Conservation (phyloP, 2,113 vertebrate species). For the Microtus pennsylvanicus region DNA sequence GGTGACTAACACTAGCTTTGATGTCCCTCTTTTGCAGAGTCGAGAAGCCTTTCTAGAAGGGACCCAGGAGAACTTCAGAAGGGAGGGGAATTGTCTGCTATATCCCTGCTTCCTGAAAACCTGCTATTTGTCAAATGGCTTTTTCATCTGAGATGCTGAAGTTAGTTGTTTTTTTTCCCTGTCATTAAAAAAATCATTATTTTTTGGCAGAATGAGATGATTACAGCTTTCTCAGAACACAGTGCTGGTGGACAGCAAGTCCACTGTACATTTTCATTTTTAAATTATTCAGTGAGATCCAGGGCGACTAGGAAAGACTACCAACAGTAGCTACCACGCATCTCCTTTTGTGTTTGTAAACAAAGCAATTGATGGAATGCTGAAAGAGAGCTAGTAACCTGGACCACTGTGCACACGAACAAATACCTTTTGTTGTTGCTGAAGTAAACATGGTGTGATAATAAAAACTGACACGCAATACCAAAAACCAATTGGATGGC, state of each 20-base stretch:
- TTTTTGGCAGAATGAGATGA: constrained; percentile 74
- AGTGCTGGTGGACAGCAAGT: neutral
- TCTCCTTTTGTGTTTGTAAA: constrained; percentile 66
- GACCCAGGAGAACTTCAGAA: neutral
- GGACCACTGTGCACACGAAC: constrained; percentile 67
- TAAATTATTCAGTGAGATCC: constrained; percentile 37
- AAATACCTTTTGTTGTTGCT: neutral
- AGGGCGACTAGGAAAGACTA: constrained; percentile 44
- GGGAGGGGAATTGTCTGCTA: neutral
- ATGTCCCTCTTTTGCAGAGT: neutral
- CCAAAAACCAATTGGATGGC: constrained; percentile 71
- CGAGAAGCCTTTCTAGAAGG: neutral
- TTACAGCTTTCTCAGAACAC: constrained; percentile 72
- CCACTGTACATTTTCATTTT: constrained; percentile 61
- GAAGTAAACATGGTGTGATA: constrained; percentile 72
- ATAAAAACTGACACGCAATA: constrained; percentile 72
- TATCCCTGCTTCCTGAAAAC: constrained; percentile 69
- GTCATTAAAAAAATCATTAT: neutral
- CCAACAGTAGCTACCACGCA: constrained; percentile 20
- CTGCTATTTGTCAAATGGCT: constrained; percentile 68
- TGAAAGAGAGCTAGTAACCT: constrained; percentile 69
- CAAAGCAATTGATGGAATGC: constrained; percentile 64
- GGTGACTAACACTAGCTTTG: neutral
- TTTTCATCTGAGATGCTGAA: constrained; percentile 71
- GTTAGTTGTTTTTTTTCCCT: neutral